Conservation (phyloP, 2,888 invertebrate genomes). For the Amblyteles armatorius region DNA sequence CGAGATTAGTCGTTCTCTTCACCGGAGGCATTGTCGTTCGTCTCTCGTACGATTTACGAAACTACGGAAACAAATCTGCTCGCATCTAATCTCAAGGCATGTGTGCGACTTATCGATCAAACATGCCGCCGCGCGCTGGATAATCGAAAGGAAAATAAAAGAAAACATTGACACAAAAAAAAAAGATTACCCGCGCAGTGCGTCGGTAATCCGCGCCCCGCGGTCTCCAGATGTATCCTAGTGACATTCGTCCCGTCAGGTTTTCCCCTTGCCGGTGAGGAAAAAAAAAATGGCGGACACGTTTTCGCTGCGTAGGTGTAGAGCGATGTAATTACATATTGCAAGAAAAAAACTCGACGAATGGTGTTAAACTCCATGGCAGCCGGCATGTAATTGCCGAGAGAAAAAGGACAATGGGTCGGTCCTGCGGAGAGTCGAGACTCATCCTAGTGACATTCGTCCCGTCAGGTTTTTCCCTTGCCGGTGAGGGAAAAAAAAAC, state of each 20-base stretch:
- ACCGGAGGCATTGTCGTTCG: conserved; percentile 31
- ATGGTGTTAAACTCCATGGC: neutral
- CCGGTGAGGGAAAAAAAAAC: conserved; percentile 25
- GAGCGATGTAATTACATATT: neutral
- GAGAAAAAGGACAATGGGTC: neutral
- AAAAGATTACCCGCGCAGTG: neutral
- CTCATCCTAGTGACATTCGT: neutral
- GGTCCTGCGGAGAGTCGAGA: neutral
- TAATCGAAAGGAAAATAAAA: neutral
- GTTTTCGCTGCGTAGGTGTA: conserved; percentile 22
- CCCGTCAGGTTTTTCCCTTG: neutral
- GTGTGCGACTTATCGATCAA: conserved; percentile 51
- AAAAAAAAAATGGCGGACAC: conserved; percentile 60
- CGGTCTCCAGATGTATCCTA: no score
- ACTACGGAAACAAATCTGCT: neutral
- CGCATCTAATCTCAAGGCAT: neutral
- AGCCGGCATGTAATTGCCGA: conserved; percentile 34
- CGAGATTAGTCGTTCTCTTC: conserved; percentile 67
- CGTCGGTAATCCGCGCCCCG: neutral
- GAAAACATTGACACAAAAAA: neutral
- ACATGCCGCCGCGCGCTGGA: conserved; percentile 45
- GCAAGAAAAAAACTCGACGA: neutral
- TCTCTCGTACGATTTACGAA: neutral
- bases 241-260: neutral
- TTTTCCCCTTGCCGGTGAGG: neutral